A percentile compares a stretch with the other conserved stretches of the same genome.
Conservation (phyloP, 2,797 vertebrate genomes). For the Melanotaenia maccullochi region DNA sequence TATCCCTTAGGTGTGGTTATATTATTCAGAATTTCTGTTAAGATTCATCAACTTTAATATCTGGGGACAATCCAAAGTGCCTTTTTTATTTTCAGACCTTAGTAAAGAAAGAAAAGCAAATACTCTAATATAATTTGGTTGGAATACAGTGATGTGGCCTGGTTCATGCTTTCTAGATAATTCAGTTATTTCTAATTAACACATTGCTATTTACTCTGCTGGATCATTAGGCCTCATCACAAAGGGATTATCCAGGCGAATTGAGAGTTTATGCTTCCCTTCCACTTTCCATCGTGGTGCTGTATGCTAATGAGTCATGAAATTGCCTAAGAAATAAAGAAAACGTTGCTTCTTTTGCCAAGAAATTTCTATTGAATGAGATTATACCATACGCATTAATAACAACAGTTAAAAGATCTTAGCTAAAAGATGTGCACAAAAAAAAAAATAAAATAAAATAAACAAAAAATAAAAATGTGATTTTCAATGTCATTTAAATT, state of each 20-base stretch:
- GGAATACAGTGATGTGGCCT: constrained; percentile 56
- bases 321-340: constrained; percentile 73
- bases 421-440: background rate
- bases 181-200: constrained; percentile 86
- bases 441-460: too few relatives aligned
- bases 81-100: constrained; percentile 20
- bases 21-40: background rate
- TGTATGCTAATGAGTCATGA: constrained; percentile 76
- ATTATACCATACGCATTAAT: constrained; percentile 1
- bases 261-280: constrained; percentile 81
- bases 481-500: background rate
- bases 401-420: constrained; percentile 7
- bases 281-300: constrained; percentile 60
- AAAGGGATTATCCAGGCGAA: constrained; percentile 85
- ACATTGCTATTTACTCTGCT: constrained; percentile 85
- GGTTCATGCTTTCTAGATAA: constrained; percentile 77
- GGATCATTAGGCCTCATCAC: constrained; percentile 84
- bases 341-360: constrained; percentile 72
- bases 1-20: background rate
- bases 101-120: constrained; percentile 39
- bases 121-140: constrained; percentile 24
- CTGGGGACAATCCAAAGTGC: background rate
- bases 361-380: constrained; percentile 44
- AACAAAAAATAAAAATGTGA: background rate
- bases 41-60: background rate